phyloP scores from a whole-genome alignment of 2,113 vertebrate genomes.

The Trichomycterus rosablanca region DNA sequence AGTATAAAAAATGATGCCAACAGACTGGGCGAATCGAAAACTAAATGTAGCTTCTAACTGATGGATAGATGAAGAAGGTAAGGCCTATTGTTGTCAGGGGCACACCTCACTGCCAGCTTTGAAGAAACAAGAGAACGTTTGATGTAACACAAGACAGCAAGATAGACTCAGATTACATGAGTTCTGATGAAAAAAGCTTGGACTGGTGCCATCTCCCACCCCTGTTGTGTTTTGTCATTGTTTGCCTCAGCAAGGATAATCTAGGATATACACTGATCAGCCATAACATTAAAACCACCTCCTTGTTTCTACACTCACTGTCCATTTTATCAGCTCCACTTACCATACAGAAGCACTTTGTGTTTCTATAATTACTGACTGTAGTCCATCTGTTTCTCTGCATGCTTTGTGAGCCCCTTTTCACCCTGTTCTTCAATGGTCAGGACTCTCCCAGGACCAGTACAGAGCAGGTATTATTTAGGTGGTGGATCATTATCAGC shows the following conservation, averaged over 20 bases:
- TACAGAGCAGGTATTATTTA: too few relatives aligned
- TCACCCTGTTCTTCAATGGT: too few relatives aligned
- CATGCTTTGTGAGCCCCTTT: too few relatives aligned
- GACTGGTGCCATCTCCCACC: not conserved
- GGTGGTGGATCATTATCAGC: too few relatives aligned
- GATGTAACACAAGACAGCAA: slow-evolving; percentile 6
- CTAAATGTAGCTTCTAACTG: not conserved
- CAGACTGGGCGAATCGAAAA: not conserved
- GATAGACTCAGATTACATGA: slow-evolving; percentile 6
- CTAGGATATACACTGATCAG: too few relatives aligned
- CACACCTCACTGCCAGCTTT: not conserved
- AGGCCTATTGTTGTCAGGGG: not conserved
- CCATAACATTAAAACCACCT: too few relatives aligned
- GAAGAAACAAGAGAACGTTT: slow-evolving; percentile 7
- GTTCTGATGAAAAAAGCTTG: slow-evolving; percentile 3
- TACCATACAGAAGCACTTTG: too few relatives aligned
- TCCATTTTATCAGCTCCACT: too few relatives aligned
- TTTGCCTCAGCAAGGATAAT: slow-evolving; percentile 5
- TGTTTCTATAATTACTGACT: too few relatives aligned
- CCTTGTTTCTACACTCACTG: too few relatives aligned
- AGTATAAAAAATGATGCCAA: slow-evolving; percentile 2
- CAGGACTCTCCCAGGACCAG: too few relatives aligned
- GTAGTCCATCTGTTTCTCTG: too few relatives aligned
- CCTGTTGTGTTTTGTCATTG: slow-evolving; percentile 9
- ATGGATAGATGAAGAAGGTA: slow-evolving; percentile 1